Conservation (phyloP, 2,888 invertebrate species). For the Drosophila niveifrons region DNA sequence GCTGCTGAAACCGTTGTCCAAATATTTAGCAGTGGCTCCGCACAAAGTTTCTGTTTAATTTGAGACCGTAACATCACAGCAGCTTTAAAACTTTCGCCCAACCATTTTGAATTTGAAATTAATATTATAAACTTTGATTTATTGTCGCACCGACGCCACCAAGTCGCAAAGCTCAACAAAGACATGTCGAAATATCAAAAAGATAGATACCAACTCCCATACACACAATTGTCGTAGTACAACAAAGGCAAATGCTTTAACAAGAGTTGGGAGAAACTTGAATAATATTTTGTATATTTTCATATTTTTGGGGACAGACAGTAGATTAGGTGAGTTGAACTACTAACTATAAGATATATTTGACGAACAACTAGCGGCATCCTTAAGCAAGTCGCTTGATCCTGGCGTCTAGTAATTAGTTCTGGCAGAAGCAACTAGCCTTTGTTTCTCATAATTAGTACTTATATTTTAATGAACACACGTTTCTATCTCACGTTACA, state of each 20-base stretch:
- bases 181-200: constrained; percentile 3
- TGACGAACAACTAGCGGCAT: no score
- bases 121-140: constrained; percentile 80
- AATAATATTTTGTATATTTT: constrained; percentile 13
- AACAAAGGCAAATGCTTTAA: constrained; percentile 57
- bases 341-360: no score
- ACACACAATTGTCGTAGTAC: constrained; percentile 16
- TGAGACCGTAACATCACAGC: constrained; percentile 33
- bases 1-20: constrained; percentile 52
- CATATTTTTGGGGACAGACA: not conserved
- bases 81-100: constrained; percentile 40
- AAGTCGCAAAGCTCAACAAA: constrained; percentile 45
- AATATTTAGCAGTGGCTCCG: constrained; percentile 53
- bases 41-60: constrained; percentile 69
- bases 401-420: no score
- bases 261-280: constrained; percentile 65
- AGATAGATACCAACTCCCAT: not conserved
- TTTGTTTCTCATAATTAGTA: no score
- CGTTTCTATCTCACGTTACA: no score
- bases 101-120: constrained; percentile 72
- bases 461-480: no score
- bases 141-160: constrained; percentile 72
- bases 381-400: no score
- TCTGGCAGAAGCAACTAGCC: no score
- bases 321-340: no score